phyloP scores from a whole-genome alignment of 2,113 vertebrate genomes.

The Sphyrna mokarran region DNA sequence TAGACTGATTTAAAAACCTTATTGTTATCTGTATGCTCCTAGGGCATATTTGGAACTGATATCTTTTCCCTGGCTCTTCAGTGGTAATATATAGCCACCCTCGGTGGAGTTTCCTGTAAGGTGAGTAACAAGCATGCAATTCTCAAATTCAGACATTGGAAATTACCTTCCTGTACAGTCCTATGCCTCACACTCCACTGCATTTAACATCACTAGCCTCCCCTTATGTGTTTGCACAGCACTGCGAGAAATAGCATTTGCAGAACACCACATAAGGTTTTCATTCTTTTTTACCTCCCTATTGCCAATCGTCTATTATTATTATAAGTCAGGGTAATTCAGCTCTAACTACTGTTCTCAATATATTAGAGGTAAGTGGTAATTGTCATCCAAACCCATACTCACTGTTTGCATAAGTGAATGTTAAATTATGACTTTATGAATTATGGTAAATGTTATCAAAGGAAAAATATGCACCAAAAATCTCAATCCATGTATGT shows the following conservation, averaged over 20 bases:
- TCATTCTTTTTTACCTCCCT: not conserved
- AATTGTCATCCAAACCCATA: not conserved
- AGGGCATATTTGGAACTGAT: not conserved
- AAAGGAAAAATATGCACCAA: not conserved
- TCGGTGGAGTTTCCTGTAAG: not conserved
- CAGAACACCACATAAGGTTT: not conserved
- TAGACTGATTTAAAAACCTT: conserved; percentile 20
- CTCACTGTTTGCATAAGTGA: not conserved
- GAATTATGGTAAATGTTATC: not conserved
- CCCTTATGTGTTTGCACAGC: not conserved
- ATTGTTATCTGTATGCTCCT: not conserved
- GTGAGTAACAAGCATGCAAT: not conserved
- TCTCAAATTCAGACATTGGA: conserved; percentile 13
- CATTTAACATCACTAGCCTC: not conserved
- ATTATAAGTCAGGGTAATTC: not conserved
- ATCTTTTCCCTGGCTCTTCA: not conserved
- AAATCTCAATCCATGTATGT: too few species aligned
- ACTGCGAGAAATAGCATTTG: not conserved
- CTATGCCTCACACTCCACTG: not conserved
- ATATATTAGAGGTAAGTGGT: not conserved
- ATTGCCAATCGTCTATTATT: not conserved
- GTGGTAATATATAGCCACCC: not conserved
- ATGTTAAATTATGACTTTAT: not conserved
- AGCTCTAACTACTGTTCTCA: not conserved
- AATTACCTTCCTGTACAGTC: not conserved